phyloP scores from a whole-genome alignment of 2,888 invertebrate genomes.

The Noctua pronuba region DNA sequence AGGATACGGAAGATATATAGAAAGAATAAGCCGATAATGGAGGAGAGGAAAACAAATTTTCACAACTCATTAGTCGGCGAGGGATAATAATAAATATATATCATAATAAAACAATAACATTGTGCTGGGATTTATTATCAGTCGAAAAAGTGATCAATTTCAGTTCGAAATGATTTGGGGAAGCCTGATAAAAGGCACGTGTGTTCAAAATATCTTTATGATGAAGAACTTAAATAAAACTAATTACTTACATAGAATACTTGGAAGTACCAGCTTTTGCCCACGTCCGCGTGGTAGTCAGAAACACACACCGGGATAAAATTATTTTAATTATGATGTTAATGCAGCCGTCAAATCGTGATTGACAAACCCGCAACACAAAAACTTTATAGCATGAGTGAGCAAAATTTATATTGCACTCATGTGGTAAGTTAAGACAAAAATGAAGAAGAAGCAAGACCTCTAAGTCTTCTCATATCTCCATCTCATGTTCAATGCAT shows the following conservation, averaged over 20 bases:
- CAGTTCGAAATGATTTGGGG: conserved; percentile 34
- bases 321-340: neutral
- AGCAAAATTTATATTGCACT: neutral
- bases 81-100: neutral
- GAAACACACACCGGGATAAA: neutral
- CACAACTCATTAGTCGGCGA: conserved; percentile 28
- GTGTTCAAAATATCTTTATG: neutral
- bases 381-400: too few relatives aligned
- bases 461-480: neutral
- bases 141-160: conserved; percentile 2
- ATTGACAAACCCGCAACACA: neutral
- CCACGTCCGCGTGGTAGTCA: neutral
- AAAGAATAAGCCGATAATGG: conserved; percentile 23
- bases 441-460: neutral
- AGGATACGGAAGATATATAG: conserved; percentile 8
- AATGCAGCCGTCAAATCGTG: neutral
- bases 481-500: conserved; percentile 1
- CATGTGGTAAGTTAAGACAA: neutral
- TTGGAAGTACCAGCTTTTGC: neutral
- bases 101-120: conserved; percentile 18
- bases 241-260: neutral
- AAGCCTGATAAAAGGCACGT: conserved; percentile 13
- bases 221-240: neutral
- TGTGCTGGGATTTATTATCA: conserved; percentile 16
- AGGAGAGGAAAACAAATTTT: conserved; percentile 26